Evolutionary conservation across 2,113 vertebrate species (phyloP), one percentile per base, ranked within the genome.

Genomic region (Brachyistius frenatus): DNA sequence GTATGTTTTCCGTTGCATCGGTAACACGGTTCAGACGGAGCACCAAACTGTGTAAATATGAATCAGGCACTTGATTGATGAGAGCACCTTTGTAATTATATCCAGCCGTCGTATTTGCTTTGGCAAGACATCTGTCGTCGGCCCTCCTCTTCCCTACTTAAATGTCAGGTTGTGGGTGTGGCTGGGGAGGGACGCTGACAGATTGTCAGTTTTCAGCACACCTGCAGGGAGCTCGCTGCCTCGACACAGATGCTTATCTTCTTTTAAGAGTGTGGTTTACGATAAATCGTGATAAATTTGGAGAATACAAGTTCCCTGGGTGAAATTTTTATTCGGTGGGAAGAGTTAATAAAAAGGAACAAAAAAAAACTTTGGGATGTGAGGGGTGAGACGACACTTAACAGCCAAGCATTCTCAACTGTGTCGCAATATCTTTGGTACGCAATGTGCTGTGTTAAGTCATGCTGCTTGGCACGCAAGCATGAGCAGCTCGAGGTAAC

Each of bases 21-120:
- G 60, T 36, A 5, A 66, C 47, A 66, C 69, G 41, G 77, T 81
- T 86, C 72, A 80, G 82, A 87, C 74, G 62, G 62, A 69, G 84
- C 69, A 49, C 41, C 71, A 78, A 84, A 87, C 60, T 81, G 83
- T 86, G 87, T 90, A 86, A 92, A 92, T 88, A 85, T 23, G 68
- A 89, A 89, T 85, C 71, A 60, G 71, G 63, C 52, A 8, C 54
- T 74, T 91, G 92, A 93, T 93, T 90, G 89, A 94, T 89, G 89
- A 81, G 80, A 72, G 81, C 85, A 83, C 89, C 93, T 92, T 90
- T 89, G 86, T 91, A 92, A 92, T 92, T 87, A 89, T 83, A 91
- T 83, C 69, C 83, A 87, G 84, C 70, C 70, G 6, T 89, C 72
- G 69, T 84, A 84, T 93, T 93, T 91, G 88, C 87, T 92, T 93